These are phyloP conservation scores for Cydia strobilella DNA, from an alignment of 1,140 invertebrate species.

Conservation along the genomic window DNA sequence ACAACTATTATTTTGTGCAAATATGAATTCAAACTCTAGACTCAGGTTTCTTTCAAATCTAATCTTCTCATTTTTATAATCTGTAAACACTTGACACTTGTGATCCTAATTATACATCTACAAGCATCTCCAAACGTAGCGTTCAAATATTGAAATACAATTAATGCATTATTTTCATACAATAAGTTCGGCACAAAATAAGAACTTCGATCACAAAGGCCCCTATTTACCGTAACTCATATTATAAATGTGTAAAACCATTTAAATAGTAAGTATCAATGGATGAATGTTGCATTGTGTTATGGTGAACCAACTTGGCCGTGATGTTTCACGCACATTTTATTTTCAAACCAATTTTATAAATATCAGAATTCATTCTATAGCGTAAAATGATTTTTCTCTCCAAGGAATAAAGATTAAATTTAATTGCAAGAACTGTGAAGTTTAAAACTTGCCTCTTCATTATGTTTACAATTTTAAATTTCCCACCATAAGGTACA, in stretches of 20 bases:
- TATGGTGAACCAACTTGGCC: constrained; percentile 78
- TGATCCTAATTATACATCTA: constrained; percentile 20
- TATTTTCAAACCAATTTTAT: constrained; percentile 55
- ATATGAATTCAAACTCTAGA: no score
- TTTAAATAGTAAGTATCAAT: constrained; percentile 77
- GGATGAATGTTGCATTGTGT: constrained; percentile 75
- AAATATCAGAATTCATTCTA: not conserved
- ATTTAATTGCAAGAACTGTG: constrained; percentile 25
- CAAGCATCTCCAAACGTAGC: constrained; percentile 57
- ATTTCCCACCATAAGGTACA: not conserved
- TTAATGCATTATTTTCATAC: constrained; percentile 77
- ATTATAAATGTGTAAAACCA: constrained; percentile 80
- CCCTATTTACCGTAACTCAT: constrained; percentile 75
- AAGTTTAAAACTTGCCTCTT: not conserved
- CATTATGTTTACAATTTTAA: not conserved
- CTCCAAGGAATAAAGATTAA: constrained; percentile 33
- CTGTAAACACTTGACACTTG: constrained; percentile 18
- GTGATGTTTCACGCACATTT: constrained; percentile 77
- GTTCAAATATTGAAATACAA: constrained; percentile 75
- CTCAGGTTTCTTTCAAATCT: not conserved
- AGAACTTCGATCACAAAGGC: constrained; percentile 66
- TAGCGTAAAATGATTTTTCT: constrained; percentile 34
- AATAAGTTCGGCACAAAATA: constrained; percentile 72
- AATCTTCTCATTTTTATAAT: not conserved
- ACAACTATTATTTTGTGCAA: no score